phyloP scores from a whole-genome alignment of 2,797 vertebrate genomes.

The Pseudochromis fuscus region DNA sequence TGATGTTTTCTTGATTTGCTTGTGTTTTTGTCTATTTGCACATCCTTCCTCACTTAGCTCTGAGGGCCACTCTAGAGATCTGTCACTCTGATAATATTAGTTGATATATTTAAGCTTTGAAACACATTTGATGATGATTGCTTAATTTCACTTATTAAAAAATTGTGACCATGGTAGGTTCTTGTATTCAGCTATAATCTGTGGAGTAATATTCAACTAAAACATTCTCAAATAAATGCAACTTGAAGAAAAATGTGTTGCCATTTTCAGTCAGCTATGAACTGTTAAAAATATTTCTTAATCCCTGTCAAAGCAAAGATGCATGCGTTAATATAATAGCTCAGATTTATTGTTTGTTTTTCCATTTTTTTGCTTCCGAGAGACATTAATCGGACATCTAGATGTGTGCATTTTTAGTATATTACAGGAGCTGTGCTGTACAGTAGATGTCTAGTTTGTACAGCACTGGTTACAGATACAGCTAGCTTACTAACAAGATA shows the following conservation, averaged over 20 bases:
- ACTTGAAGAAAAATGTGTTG: neutral
- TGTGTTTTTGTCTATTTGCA: neutral
- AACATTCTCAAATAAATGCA: neutral
- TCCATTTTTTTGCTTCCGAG: neutral
- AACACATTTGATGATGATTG: neutral
- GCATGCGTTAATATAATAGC: neutral
- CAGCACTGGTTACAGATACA: conserved; percentile 30
- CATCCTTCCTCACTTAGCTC: neutral
- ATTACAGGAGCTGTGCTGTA: neutral
- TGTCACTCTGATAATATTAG: neutral
- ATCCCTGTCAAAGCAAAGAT: neutral
- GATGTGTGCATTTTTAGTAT: neutral
- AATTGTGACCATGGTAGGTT: neutral
- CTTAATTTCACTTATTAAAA: neutral
- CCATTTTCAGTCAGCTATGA: neutral
- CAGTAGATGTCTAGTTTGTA: conserved; percentile 29
- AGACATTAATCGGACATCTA: neutral
- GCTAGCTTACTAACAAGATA: conserved; percentile 63
- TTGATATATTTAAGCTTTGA: neutral
- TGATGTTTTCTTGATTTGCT: too few relatives aligned
- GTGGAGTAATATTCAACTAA: neutral
- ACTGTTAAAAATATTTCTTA: too few relatives aligned
- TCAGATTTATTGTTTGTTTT: neutral
- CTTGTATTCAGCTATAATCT: neutral
- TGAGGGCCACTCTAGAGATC: neutral